Evolutionary conservation across 2,797 vertebrate species (phyloP).

Genomic region (Melanogrammus aeglefinus): DNA sequence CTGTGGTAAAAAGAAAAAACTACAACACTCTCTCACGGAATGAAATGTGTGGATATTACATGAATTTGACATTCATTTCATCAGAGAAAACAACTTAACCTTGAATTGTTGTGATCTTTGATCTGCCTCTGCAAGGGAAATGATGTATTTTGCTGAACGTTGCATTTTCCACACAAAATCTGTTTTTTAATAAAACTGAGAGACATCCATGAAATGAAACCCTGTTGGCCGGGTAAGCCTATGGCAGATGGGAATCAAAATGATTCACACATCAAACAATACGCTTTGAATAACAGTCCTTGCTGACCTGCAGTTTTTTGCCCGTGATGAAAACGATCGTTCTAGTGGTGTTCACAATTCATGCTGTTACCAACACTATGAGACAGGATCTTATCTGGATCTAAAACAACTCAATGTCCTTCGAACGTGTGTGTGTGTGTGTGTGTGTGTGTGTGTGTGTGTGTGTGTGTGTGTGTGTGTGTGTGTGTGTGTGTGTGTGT

Average conservation of each 20-base stretch:
- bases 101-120: not conserved
- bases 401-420: not conserved
- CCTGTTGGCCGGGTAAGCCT: constrained; percentile 1
- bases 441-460: not conserved
- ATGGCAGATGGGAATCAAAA: not conserved
- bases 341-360: not conserved
- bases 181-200: not conserved
- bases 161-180: not conserved
- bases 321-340: not conserved
- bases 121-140: not conserved
- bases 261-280: not conserved
- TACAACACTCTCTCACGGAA: not conserved
- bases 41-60: not conserved
- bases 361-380: not conserved
- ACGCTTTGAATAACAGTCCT: not conserved
- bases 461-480: not conserved
- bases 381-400: not conserved
- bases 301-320: not conserved
- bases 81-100: not conserved
- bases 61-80: not conserved
- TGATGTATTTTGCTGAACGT: not conserved
- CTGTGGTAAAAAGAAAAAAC: not conserved
- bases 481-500: not conserved
- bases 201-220: not conserved
- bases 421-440: not conserved